These are phyloP conservation scores for Panagrolaimus sp. DNA, from an alignment of 1,140 invertebrate species.

Conservation along the genomic window DNA sequence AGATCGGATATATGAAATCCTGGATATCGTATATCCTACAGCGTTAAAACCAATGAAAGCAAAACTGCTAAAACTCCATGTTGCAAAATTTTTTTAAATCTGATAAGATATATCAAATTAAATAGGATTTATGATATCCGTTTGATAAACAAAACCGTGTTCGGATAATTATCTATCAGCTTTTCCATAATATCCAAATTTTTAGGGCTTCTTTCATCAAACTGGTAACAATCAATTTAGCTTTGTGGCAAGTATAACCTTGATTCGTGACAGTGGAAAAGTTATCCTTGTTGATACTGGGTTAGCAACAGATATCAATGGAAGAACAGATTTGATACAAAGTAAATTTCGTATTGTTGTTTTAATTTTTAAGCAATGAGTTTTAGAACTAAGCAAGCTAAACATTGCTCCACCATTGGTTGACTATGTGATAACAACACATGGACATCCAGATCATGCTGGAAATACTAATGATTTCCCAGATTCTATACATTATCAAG, in stretches of 20 bases:
- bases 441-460: constrained; percentile 3
- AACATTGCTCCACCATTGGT: constrained; percentile 3
- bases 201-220: constrained; percentile 3
- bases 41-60: too few relatives aligned
- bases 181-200: not conserved
- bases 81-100: too few relatives aligned
- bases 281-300: constrained; percentile 9
- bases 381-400: constrained; percentile 13
- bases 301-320: constrained; percentile 1
- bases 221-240: not conserved
- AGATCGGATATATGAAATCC: too few relatives aligned
- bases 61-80: too few relatives aligned
- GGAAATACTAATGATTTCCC: constrained; percentile 3
- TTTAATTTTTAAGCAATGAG: not conserved
- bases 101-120: too few relatives aligned
- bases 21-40: too few relatives aligned
- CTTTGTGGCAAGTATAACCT: not conserved
- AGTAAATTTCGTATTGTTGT: not conserved
- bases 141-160: too few relatives aligned
- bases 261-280: constrained; percentile 1
- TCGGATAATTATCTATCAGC: too few relatives aligned
- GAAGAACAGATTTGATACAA: constrained; percentile 7
- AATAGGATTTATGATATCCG: too few relatives aligned
- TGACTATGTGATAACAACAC: not conserved
- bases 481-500: constrained; percentile 7